Conservation (phyloP, 1,140 invertebrate genomes). For the Himalopsyche phryganea region DNA sequence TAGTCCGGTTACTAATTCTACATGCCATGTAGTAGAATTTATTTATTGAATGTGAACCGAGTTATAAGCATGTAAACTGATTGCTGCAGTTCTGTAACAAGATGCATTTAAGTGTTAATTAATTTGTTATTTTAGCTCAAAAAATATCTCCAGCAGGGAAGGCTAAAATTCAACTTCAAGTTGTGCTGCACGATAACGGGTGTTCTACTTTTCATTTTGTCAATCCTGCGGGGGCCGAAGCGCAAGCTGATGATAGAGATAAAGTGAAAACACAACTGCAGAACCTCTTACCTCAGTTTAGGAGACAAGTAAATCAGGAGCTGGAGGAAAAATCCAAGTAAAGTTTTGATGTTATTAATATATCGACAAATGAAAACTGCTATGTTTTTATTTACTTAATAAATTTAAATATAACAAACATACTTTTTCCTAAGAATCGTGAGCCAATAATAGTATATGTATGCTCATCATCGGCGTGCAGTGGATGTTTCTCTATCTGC, state of each 20-base stretch:
- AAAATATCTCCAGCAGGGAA: conserved; percentile 98
- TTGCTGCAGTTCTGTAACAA: too few species aligned
- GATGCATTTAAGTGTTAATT: too few species aligned
- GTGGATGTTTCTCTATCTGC: too few species aligned
- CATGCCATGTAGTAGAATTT: too few species aligned
- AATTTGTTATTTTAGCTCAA: conserved; percentile 77
- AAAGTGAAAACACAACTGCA: conserved; percentile 90
- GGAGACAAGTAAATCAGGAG: conserved; percentile 90
- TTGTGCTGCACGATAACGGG: conserved; percentile 89
- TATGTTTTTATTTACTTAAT: not conserved
- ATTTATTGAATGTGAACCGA: too few species aligned
- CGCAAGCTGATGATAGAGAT: conserved; percentile 87
- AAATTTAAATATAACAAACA: not conserved
- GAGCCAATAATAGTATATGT: not conserved
- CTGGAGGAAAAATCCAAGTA: conserved; percentile 75
- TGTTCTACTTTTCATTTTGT: conserved; percentile 98
- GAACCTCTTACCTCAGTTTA: conserved; percentile 91
- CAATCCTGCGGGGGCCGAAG: conserved; percentile 76
- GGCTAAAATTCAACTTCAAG: conserved; percentile 97
- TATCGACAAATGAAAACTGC: too few species aligned
- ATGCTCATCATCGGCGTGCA: too few species aligned
- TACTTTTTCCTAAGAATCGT: too few species aligned
- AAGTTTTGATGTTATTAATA: too few species aligned
- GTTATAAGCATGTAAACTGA: too few species aligned
- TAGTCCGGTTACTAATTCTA: too few species aligned